phyloP scores from a whole-genome alignment of 2,113 vertebrate species.

The Cairina moschata region DNA sequence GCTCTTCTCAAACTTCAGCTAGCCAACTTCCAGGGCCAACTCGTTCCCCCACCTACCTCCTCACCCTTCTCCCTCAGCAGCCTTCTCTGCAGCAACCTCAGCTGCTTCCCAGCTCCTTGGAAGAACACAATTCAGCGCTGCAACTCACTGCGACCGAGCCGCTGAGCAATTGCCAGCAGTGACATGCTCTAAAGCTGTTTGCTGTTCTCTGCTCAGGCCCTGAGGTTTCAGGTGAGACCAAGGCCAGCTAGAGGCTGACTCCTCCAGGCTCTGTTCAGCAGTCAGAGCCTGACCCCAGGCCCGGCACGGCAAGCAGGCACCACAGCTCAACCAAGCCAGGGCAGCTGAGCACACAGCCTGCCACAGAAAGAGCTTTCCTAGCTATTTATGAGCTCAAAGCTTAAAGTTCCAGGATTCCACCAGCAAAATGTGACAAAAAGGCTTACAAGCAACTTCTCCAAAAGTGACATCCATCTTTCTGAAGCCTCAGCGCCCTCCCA shows the following conservation, averaged over 20 bases:
- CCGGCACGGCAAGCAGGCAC: rapidly evolving
- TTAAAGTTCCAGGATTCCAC: not conserved
- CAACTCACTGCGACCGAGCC: rapidly evolving
- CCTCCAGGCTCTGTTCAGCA: rapidly evolving
- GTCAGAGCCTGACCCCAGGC: not conserved
- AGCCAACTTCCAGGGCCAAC: not conserved
- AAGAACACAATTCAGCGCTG: rapidly evolving
- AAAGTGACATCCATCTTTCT: not conserved
- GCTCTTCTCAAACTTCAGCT: not conserved
- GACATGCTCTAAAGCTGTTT: not conserved
- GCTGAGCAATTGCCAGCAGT: rapidly evolving
- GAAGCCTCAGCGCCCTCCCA: not conserved
- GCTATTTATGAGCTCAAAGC: not conserved
- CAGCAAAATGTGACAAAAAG: rapidly evolving
- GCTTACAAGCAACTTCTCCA: not conserved
- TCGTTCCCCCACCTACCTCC: not conserved
- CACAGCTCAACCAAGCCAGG: rapidly evolving
- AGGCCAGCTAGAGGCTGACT: rapidly evolving
- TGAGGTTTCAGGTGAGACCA: not conserved
- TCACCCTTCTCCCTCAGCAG: not conserved
- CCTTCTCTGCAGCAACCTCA: rapidly evolving
- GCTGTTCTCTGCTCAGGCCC: not conserved
- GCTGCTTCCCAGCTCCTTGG: not conserved
- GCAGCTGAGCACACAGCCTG: not conserved
- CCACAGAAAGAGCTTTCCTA: not conserved